Evolutionary conservation across 1,140 invertebrate species (phyloP).

Genomic region (Euwallacea similis): DNA sequence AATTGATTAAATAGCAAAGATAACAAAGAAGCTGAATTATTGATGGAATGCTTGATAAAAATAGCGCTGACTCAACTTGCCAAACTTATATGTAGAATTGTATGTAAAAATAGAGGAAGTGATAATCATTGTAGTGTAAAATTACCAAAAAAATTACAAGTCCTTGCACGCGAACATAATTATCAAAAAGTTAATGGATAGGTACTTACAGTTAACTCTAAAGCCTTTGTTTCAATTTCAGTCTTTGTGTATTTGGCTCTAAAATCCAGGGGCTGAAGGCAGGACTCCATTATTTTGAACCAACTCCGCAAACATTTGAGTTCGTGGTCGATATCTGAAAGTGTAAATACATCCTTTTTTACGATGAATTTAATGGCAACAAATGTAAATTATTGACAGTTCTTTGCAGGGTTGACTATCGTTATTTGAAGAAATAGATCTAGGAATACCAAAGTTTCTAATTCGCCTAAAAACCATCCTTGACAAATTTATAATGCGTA

Average conservation of each 20-base stretch:
- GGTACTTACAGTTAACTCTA: conserved; percentile 69
- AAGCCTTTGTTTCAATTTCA: conserved; percentile 68
- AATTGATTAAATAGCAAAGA: neutral
- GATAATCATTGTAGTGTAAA: conserved; percentile 24
- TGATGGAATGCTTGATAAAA: neutral
- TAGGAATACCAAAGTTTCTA: conserved; percentile 3
- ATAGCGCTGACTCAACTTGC: conserved; percentile 1
- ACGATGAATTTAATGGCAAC: neutral
- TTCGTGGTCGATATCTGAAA: conserved; percentile 70
- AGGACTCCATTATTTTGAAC: conserved; percentile 68
- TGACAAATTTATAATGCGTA: conserved; percentile 16
- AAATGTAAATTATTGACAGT: neutral
- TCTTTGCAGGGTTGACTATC: neutral
- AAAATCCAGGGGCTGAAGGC: conserved; percentile 66
- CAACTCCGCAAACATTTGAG: conserved; percentile 69
- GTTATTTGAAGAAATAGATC: neutral
- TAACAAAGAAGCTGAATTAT: neutral
- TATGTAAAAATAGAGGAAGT: neutral
- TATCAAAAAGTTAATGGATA: too few relatives aligned
- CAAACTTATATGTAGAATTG: neutral
- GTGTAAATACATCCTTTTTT: conserved; percentile 20
- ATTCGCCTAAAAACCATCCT: conserved; percentile 10
- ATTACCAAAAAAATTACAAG: conserved; percentile 11
- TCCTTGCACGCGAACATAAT: too few relatives aligned
- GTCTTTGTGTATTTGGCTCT: conserved; percentile 63